phyloP scores from a whole-genome alignment of 2,113 vertebrate species.

The Saccopteryx leptura region DNA sequence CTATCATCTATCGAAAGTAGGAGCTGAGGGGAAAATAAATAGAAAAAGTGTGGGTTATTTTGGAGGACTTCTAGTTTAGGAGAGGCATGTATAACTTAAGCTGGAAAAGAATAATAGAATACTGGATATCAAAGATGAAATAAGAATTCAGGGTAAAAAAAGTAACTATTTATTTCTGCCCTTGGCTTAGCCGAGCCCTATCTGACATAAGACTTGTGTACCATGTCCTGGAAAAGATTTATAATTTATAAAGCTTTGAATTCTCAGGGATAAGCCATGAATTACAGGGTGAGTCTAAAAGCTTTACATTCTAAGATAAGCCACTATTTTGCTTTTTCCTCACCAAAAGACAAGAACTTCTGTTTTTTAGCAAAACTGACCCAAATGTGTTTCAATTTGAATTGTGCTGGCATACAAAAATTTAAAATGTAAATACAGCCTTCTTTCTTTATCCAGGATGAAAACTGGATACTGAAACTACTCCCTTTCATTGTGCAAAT shows the following conservation, averaged over 20 bases:
- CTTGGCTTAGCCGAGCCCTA: neutral
- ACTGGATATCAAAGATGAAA: neutral
- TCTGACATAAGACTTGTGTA: slow-evolving; percentile 22
- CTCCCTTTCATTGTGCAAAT: neutral
- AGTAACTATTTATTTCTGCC: neutral
- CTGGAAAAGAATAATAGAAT: neutral
- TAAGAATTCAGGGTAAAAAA: neutral
- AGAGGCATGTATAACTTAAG: neutral
- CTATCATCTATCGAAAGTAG: neutral
- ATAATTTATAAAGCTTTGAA: slow-evolving; percentile 61
- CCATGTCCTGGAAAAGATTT: neutral
- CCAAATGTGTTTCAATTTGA: slow-evolving; percentile 32
- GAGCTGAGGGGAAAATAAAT: neutral
- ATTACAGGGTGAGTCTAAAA: slow-evolving; percentile 58
- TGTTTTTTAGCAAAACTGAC: slow-evolving; percentile 40
- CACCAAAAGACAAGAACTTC: slow-evolving; percentile 9
- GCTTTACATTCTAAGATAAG: slow-evolving; percentile 48
- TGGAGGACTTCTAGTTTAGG: neutral
- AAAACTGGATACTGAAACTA: no score
- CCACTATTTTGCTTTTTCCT: slow-evolving; percentile 28
- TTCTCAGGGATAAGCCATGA: slow-evolving; percentile 69
- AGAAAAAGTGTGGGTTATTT: neutral
- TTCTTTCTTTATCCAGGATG: slow-evolving; percentile 14
- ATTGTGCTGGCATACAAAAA: neutral
- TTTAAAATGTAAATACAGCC: neutral